Evolutionary conservation across 1,140 invertebrate genomes (phyloP).

Genomic region (Schmidtea mediterranea): DNA sequence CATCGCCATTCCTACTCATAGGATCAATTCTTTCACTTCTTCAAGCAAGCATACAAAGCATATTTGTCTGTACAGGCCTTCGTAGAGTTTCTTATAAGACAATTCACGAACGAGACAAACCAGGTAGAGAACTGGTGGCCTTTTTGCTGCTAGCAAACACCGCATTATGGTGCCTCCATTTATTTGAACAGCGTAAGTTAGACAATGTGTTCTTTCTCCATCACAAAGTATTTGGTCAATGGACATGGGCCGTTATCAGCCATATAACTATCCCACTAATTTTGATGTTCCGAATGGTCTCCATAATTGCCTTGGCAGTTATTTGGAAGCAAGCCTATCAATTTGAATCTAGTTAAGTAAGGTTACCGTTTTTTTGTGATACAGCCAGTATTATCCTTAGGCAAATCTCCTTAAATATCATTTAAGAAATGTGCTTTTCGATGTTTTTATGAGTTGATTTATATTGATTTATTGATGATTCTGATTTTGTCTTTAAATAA

Average conservation of each 20-base stretch:
- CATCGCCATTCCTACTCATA: slow-evolving; percentile 12
- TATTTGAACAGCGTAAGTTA: slow-evolving; percentile 12
- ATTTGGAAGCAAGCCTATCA: slow-evolving; percentile 22
- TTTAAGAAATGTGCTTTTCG: too few relatives aligned
- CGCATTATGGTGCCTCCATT: slow-evolving; percentile 16
- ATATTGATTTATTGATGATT: too few relatives aligned
- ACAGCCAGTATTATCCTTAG: too few relatives aligned
- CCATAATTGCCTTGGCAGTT: slow-evolving; percentile 18
- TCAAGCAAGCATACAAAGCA: slow-evolving; percentile 57
- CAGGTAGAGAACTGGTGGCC: slow-evolving; percentile 70
- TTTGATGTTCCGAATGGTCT: slow-evolving; percentile 21
- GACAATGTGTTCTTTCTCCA: slow-evolving; percentile 2
- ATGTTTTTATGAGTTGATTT: too few relatives aligned
- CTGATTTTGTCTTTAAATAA: too few relatives aligned
- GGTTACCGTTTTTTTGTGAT: too few relatives aligned
- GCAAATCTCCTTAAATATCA: too few relatives aligned
- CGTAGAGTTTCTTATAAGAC: slow-evolving; percentile 55
- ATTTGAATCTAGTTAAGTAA: slow-evolving; percentile 1
- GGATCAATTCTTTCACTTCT: slow-evolving; percentile 36
- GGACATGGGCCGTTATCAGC: slow-evolving; percentile 17
- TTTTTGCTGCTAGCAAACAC: slow-evolving; percentile 68
- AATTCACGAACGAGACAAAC: slow-evolving; percentile 66
- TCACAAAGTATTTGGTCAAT: slow-evolving; percentile 13
- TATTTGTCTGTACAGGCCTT: slow-evolving; percentile 39
- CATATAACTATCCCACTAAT: slow-evolving; percentile 17